Conservation (phyloP, 2,888 invertebrate species). For the Torymus aiolomorphi region DNA sequence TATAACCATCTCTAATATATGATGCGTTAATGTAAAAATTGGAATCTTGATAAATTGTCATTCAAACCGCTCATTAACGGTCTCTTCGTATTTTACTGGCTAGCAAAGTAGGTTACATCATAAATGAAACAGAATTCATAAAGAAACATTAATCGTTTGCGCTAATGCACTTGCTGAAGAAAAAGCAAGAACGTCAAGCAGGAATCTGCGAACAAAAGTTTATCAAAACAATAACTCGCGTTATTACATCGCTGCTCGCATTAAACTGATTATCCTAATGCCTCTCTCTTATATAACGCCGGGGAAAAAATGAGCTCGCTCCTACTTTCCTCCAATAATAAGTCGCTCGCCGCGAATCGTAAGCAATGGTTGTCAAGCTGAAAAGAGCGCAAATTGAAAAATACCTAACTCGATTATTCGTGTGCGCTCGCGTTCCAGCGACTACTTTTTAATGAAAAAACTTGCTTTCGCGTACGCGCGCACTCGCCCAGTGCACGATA, state of each 20-base stretch:
- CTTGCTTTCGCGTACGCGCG: constrained; percentile 15
- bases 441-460: constrained; percentile 55
- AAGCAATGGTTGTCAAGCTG: constrained; percentile 34
- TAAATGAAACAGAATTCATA: too few relatives aligned
- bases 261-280: background rate
- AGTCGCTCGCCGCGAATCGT: constrained; percentile 1
- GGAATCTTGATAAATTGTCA: too few relatives aligned
- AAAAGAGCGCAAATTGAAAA: constrained; percentile 44
- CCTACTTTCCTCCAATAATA: background rate
- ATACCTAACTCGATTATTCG: constrained; percentile 42
- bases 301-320: constrained; percentile 1
- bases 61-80: too few relatives aligned
- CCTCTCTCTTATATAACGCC: background rate
- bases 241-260: too few relatives aligned
- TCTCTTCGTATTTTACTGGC: background rate
- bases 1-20: too few relatives aligned
- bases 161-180: too few relatives aligned
- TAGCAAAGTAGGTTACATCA: background rate
- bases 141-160: too few relatives aligned
- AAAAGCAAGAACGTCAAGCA: too few relatives aligned
- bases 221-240: too few relatives aligned
- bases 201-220: too few relatives aligned
- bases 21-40: too few relatives aligned
- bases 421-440: background rate
- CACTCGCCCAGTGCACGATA: too few relatives aligned